phyloP scores from a whole-genome alignment of 2,113 vertebrate species.

The Stegostoma tigrinum region DNA sequence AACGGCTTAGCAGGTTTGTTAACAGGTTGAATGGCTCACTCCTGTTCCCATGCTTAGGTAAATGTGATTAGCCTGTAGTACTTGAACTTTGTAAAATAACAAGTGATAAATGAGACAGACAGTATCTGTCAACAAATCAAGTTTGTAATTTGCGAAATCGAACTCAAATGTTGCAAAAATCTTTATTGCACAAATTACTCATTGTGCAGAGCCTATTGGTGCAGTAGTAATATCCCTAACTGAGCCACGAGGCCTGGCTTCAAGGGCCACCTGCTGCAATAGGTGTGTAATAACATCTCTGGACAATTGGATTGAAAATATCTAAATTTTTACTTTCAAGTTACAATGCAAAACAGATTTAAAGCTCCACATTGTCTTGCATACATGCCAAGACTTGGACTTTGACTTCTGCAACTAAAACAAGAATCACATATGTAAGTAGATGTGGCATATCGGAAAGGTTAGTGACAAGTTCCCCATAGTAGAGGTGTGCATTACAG shows the following conservation, averaged over 20 bases:
- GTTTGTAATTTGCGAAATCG: not conserved
- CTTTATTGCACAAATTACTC: not conserved
- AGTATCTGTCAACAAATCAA: not conserved
- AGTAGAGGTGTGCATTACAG: not conserved
- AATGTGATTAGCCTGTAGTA: too few species aligned
- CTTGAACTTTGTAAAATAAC: not conserved
- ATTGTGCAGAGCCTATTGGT: too few species aligned
- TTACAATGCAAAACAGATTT: not conserved
- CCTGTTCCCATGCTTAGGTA: too few species aligned
- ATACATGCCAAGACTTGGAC: not conserved
- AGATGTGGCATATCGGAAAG: not conserved
- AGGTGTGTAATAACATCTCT: too few species aligned
- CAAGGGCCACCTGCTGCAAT: too few species aligned
- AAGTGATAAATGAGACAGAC: not conserved
- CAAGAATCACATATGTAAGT: not conserved
- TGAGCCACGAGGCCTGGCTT: too few species aligned
- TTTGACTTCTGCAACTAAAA: not conserved
- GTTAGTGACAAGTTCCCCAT: not conserved
- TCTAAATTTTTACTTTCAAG: not conserved
- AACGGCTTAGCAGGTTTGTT: too few species aligned
- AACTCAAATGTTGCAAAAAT: not conserved
- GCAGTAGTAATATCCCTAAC: too few species aligned
- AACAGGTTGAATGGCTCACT: too few species aligned
- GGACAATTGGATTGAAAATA: too few species aligned
- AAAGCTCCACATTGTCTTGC: not conserved